phyloP scores from a whole-genome alignment of 2,888 invertebrate species.

The Patella pellucida region DNA sequence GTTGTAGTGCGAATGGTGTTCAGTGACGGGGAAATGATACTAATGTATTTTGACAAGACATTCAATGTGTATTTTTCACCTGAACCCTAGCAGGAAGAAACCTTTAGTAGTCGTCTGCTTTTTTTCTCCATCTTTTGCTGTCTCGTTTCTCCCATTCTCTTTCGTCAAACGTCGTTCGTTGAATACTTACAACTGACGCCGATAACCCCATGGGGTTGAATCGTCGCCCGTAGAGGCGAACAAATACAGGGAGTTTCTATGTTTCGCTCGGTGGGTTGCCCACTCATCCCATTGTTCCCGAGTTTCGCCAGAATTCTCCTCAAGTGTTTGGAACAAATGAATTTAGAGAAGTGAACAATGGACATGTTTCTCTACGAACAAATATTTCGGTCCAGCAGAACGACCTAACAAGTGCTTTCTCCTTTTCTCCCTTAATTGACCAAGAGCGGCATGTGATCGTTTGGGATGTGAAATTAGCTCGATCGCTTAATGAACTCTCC shows the following conservation, averaged over 20 bases:
- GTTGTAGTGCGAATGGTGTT: not conserved
- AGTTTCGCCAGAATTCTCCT: constrained; percentile 8
- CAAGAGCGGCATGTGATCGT: not conserved
- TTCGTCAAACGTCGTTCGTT: constrained; percentile 9
- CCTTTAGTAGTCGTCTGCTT: constrained; percentile 3
- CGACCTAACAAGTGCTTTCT: constrained; percentile 10
- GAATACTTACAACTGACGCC: constrained; percentile 9
- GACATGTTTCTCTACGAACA: constrained; percentile 11
- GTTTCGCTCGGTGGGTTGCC: not conserved
- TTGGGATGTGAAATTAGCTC: constrained; percentile 2
- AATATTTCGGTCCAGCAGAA: constrained; percentile 1
- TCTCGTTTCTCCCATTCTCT: constrained; percentile 5
- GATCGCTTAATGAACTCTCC: constrained; percentile 7
- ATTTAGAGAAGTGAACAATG: not conserved
- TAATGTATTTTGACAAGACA: constrained; percentile 7
- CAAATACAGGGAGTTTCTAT: constrained; percentile 4
- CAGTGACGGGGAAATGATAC: constrained; percentile 4
- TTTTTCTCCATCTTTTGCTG: not conserved
- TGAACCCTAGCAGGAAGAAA: not conserved
- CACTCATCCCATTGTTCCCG: not conserved
- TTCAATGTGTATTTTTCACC: constrained; percentile 8
- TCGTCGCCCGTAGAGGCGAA: constrained; percentile 12
- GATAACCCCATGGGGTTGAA: constrained; percentile 6
- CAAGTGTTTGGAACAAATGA: constrained; percentile 10
- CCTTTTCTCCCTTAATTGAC: constrained; percentile 10